Percentiles rank a stretch among this genome's conserved stretches.
Conservation (phyloP, 2,113 vertebrate species). For the Aphelocoma coerulescens region DNA sequence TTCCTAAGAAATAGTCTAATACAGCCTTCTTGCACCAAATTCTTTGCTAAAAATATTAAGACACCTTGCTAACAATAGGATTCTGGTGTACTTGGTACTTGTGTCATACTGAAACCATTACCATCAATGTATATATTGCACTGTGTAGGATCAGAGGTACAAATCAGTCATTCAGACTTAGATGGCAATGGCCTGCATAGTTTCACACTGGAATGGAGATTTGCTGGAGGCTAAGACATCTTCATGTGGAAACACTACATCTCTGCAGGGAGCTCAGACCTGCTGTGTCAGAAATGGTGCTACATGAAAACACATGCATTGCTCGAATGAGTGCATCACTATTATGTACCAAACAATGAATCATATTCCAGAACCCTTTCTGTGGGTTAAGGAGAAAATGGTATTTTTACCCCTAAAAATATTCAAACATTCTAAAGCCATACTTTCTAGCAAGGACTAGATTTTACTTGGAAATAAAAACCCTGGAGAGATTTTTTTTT, state of each 20-base stretch:
- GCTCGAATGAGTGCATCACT: background rate
- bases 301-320: background rate
- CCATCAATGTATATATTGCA: background rate
- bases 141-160: background rate
- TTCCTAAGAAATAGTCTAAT: background rate
- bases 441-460: background rate
- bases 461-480: slow-evolving; percentile 2
- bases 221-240: background rate
- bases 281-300: background rate
- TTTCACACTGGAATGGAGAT: background rate
- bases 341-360: background rate
- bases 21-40: background rate
- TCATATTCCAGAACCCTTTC: background rate
- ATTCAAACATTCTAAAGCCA: background rate
- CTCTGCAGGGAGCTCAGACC: background rate
- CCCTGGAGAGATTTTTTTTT: background rate
- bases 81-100: background rate
- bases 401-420: background rate
- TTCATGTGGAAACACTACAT: background rate
- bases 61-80: background rate
- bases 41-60: background rate
- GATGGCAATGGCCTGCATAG: background rate
- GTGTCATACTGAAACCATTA: background rate
- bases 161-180: background rate
- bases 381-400: background rate